phyloP scores from a whole-genome alignment of 2,113 vertebrate genomes.

The Oxygymnocypris stewartii region DNA sequence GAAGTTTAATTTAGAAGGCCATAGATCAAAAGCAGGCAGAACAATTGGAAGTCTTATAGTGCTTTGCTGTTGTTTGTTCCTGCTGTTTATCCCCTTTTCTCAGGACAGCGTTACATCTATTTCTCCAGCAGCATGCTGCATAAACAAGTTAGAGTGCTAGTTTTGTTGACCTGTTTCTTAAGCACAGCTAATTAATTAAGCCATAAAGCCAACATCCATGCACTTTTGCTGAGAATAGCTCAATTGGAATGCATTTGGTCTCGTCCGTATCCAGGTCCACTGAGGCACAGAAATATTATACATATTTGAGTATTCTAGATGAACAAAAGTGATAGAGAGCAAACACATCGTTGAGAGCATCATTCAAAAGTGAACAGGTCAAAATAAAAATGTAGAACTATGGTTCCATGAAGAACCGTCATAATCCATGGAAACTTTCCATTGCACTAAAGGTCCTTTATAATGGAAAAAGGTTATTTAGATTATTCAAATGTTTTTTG shows the following conservation, averaged over 20 bases:
- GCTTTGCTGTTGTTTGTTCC: constrained; percentile 27
- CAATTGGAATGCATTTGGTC: not conserved
- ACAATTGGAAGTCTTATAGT: constrained; percentile 22
- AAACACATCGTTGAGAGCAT: not conserved
- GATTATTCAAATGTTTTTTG: no score
- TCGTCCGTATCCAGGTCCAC: not conserved
- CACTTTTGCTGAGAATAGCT: constrained; percentile 12
- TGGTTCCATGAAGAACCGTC: no score
- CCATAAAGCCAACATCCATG: not conserved
- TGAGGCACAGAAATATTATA: constrained; percentile 5
- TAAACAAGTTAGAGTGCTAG: not conserved
- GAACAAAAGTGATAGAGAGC: not conserved
- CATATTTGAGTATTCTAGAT: not conserved
- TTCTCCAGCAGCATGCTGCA: not conserved
- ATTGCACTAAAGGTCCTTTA: no score
- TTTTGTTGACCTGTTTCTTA: constrained; percentile 21
- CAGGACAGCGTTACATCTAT: not conserved
- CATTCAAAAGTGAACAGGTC: no score
- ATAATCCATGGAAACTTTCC: no score
- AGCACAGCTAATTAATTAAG: not conserved
- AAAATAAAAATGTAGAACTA: no score
- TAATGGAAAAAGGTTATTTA: no score
- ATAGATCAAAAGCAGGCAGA: constrained; percentile 33
- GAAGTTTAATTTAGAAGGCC: constrained; percentile 33
- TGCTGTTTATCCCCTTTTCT: constrained; percentile 26